Percentiles rank a stretch among this genome's conserved stretches.
These are phyloP conservation scores for Actinemys pallida DNA, from an alignment of 2,113 vertebrate genomes.

Conservation along the genomic window DNA sequence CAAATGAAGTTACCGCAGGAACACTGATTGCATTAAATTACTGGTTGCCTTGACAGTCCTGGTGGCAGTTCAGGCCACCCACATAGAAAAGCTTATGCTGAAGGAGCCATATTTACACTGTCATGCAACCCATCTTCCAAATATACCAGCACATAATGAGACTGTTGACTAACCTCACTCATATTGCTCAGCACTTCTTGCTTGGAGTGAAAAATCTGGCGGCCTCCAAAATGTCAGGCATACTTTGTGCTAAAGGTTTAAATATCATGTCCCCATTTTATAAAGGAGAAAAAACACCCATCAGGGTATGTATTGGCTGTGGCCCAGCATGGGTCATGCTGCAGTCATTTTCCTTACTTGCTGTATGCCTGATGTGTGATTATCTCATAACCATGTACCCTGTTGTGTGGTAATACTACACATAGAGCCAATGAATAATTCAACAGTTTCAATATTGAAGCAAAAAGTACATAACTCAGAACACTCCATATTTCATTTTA, in stretches of 20 bases:
- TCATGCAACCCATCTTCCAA: background rate
- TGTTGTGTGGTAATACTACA: background rate
- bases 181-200: background rate
- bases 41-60: background rate
- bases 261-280: background rate
- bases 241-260: background rate
- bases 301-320: background rate
- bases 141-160: background rate
- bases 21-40: background rate
- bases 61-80: background rate
- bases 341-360: background rate
- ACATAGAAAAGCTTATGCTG: background rate
- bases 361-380: background rate
- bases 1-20: background rate
- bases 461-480: background rate
- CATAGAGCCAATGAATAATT: background rate
- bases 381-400: background rate
- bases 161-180: background rate
- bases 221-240: background rate
- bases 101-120: background rate
- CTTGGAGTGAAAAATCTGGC: background rate
- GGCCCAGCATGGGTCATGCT: background rate
- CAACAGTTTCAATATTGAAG: background rate
- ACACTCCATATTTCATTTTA: background rate
- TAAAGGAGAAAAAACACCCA: background rate